Percentiles rank a stretch among this genome's conserved stretches.
These are phyloP conservation scores for Apostichopus parvimensis DNA, from an alignment of 35 echinoderm and acorn worm genomes.

Conservation along the genomic window DNA sequence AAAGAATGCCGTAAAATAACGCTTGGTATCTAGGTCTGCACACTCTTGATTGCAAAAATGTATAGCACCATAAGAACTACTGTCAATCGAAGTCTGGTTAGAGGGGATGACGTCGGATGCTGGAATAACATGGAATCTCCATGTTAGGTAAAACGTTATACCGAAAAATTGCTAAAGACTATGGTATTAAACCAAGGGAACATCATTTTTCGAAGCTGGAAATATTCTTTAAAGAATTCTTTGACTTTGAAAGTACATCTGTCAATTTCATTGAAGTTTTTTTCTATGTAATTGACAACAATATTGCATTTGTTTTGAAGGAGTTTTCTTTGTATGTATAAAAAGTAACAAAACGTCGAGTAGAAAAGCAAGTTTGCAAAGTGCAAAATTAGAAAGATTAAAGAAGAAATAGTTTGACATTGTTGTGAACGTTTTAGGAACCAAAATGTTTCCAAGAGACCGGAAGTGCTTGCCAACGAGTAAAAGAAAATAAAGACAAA, in stretches of 20 bases:
- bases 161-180: too few species aligned
- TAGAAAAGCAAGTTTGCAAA: background rate
- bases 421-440: background rate
- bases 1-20: background rate
- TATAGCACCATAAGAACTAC: background rate
- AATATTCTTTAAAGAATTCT: too few species aligned
- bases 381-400: background rate
- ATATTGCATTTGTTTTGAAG: background rate
- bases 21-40: too few species aligned
- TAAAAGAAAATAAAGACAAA: background rate
- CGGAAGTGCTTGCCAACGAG: background rate
- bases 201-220: too few species aligned
- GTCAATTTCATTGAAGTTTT: background rate
- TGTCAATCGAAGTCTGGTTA: background rate
- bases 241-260: background rate
- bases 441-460: background rate
- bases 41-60: background rate
- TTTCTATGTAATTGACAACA: background rate
- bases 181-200: too few species aligned
- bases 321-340: slow-evolving; percentile 19
- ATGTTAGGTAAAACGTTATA: too few species aligned
- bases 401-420: background rate
- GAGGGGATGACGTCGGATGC: too few species aligned
- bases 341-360: slow-evolving; percentile 13
- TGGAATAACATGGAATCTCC: too few species aligned